These are phyloP conservation scores for Hippolais icterina DNA, from an alignment of 2,113 vertebrate genomes.

Conservation along the genomic window DNA sequence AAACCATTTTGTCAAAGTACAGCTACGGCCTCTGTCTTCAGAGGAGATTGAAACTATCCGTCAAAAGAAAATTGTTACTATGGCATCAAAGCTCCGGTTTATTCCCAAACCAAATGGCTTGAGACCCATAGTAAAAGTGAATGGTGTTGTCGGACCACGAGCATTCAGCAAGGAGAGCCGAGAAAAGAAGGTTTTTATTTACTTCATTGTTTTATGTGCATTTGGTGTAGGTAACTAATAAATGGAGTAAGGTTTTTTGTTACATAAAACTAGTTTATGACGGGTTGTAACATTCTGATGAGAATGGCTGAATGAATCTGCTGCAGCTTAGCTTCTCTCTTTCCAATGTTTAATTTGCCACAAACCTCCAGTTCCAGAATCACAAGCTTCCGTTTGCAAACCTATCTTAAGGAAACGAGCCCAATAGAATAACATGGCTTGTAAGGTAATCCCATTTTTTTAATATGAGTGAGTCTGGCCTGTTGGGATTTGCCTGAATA, in stretches of 20 bases:
- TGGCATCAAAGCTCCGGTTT: conserved; percentile 84
- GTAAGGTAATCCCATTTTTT: fast-evolving
- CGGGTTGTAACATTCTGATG: background rate
- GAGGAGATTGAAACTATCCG: conserved; percentile 67
- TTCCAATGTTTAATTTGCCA: background rate
- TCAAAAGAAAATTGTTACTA: conserved; percentile 15
- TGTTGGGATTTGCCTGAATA: background rate
- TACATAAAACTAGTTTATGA: background rate
- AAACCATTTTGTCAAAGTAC: conserved; percentile 79
- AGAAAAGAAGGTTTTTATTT: conserved; percentile 51
- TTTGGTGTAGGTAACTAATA: background rate
- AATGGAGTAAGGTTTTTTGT: background rate
- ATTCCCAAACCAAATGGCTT: conserved; percentile 87
- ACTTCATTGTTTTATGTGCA: background rate
- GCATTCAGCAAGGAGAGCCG: conserved; percentile 11
- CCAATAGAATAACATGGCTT: background rate
- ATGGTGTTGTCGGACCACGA: conserved; percentile 44
- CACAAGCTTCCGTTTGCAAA: background rate
- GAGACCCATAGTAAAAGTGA: conserved; percentile 85
- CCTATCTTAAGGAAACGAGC: background rate
- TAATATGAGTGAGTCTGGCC: background rate
- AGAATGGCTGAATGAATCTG: background rate
- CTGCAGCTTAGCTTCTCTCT: background rate
- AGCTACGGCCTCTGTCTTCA: conserved; percentile 75
- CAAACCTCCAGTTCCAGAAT: background rate